These are phyloP conservation scores for Drosophila cognata DNA, from an alignment of 2,888 invertebrate genomes.

Conservation along the genomic window DNA sequence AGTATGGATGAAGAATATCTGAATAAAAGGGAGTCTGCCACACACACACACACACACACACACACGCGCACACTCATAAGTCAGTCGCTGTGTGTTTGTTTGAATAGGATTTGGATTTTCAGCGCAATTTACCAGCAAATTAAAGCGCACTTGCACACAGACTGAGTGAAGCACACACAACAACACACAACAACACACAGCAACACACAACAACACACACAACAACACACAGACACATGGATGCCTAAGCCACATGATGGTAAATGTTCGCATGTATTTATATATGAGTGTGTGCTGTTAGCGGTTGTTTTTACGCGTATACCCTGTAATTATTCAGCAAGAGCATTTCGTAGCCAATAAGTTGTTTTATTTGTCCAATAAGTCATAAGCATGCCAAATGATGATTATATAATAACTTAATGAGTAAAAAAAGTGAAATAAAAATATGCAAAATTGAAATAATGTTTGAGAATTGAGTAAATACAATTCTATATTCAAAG, in stretches of 20 bases:
- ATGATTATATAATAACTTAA: too few relatives aligned
- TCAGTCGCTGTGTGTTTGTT: slow-evolving; percentile 50
- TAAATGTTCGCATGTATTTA: neutral
- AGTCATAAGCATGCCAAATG: too few relatives aligned
- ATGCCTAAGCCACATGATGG: neutral
- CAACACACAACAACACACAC: slow-evolving; percentile 36
- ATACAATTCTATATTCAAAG: rapidly evolving
- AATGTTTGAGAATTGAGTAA: too few relatives aligned
- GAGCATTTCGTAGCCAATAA: too few relatives aligned
- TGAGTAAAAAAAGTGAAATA: too few relatives aligned
- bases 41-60: neutral
- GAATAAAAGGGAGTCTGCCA: neutral
- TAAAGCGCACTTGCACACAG: slow-evolving; percentile 61
- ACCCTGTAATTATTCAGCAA: slow-evolving; percentile 17
- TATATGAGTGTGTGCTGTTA: slow-evolving; percentile 7
- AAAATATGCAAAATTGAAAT: too few relatives aligned
- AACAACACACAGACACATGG: slow-evolving; percentile 27
- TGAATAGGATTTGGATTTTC: slow-evolving; percentile 67
- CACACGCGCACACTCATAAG: neutral
- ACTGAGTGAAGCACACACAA: slow-evolving; percentile 8
- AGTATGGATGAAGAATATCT: slow-evolving; percentile 18
- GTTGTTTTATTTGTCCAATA: too few relatives aligned
- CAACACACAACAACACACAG: slow-evolving; percentile 3
- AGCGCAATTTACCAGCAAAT: slow-evolving; percentile 78
- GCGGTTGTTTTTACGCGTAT: slow-evolving; percentile 15